These are phyloP conservation scores for Paradisaea rubra DNA, from an alignment of 2,113 vertebrate genomes.

Conservation along the genomic window DNA sequence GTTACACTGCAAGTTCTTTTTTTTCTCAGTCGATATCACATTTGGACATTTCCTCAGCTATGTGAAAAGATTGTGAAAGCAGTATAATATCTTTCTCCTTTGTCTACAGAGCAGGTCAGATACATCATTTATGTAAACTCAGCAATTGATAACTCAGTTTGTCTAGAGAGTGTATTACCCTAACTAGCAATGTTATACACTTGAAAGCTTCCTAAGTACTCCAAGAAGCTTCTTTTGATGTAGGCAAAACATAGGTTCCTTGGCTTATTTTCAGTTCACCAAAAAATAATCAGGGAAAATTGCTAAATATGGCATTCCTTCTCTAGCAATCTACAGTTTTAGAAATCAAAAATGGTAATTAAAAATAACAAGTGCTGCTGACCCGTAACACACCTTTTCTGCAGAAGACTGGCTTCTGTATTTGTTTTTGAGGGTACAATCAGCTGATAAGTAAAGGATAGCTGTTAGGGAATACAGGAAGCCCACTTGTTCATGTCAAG, in stretches of 20 bases:
- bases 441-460: not conserved
- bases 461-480: not conserved
- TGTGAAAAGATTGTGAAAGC: not conserved
- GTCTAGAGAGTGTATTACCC: not conserved
- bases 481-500: not conserved
- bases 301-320: not conserved
- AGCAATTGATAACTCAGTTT: not conserved
- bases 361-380: not conserved
- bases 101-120: not conserved
- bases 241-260: not conserved
- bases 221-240: not conserved
- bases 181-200: not conserved
- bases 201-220: not conserved
- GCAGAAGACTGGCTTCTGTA: not conserved
- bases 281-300: not conserved
- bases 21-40: not conserved
- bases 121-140: not conserved
- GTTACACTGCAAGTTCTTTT: not conserved
- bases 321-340: not conserved
- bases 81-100: not conserved
- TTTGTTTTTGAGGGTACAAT: not conserved
- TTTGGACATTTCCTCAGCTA: not conserved
- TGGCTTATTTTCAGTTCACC: not conserved
- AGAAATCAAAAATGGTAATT: not conserved
- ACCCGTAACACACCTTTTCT: not conserved